Base-by-base conservation (phyloP, 2,888 invertebrate genomes). In the Synergus itoensis region DNA sequence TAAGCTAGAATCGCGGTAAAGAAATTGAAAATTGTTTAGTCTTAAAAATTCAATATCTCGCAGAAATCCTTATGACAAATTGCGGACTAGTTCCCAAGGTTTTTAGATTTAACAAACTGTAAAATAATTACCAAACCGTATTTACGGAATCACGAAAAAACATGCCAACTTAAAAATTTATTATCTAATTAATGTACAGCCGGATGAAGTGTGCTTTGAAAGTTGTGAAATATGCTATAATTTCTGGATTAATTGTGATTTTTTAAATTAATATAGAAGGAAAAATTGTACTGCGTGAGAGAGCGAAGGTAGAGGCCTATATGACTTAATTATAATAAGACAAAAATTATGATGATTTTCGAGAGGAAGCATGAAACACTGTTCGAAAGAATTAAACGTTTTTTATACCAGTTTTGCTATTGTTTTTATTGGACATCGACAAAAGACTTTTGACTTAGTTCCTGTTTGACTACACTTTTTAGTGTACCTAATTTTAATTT, bases 61-160 rank as follows among this genome's bases (percentile, higher is more conserved):
- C 69, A 69, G n/a, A 69, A 53, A 69, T 36, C 21, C 28, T 48
- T 48, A 14, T 28, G n/a, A 48, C 21, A 48, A 48, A 48, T 48
- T 21, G 69, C n/a, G 9, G 48, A 69, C 28, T 69, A 69, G 28
- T 69, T 69, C 16, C 48, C 16, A 45, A 69, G 53, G 53, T 40
- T 36, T 53, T 0, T 48, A 53, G 73, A 53, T 53, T 36, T 40
- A 73, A 73, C 48, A 53, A 48, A 28, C 16, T 36, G 16, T 48
- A 48, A 53, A 73, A 53, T 53, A 73, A 73, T 73, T 73, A 53
- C 36, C 40, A 73, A 53, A 73, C 48, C 36, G 53, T 73, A 53
- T 36, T 73, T 53, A 73, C 53, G 53, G 53, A 73, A 73, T 73
- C 53, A 73, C 73, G n/a, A 69, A 69, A 69, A 69, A 48, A 48